Base-by-base conservation (phyloP, 2,113 vertebrate genomes). In the Takifugu bimaculatus region DNA sequence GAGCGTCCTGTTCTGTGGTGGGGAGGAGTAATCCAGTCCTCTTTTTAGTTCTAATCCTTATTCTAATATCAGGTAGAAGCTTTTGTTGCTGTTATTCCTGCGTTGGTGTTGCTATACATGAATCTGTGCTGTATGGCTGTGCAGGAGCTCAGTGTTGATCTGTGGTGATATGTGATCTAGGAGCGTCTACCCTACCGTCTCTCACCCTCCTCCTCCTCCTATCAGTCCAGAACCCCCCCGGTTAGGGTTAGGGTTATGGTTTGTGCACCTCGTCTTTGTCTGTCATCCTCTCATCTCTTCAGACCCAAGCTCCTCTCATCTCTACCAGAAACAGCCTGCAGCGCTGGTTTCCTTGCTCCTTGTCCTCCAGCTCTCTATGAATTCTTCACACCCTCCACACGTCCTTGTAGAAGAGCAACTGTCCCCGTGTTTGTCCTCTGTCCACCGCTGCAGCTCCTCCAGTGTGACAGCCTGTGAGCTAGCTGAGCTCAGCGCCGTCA, bases 11-110 rank as follows among this genome's bases (percentile, higher is more conserved):
- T 80, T 78, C 77, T 74, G 4, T 58, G 75, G 1, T 15, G 63
- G 59, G n/a, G 12, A 66, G 77, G 58, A 74, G 67, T 55, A 61
- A 50, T 49, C n/a, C 25, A 67, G 64, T 80, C 71, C 68, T 76
- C 63, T 81, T 73, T 79, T 68, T 70, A 78, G 74, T 73, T 62
- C 57, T 77, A 74, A 81, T 81, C 69, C 72, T 50, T 77, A 74
- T 47, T 47, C 27, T 39, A 54, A 25, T 56, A 72, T 66, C 52
- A 61, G 64, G 65, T 72, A 35, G 47, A 6, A 44, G 60, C 5
- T 43, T 43, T 43, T 43, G 42, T 43, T 43, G 6, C 68, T 64
- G 55, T 61, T 57, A 68, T 66, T 63, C 35, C 26, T 57, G n/a
- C 42, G 20, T 20, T 20, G 20, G 20, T 20, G 20, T 20, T 20